These are phyloP conservation scores for Phoenicopterus ruber DNA, from an alignment of 2,113 vertebrate species.

Conservation along the genomic window DNA sequence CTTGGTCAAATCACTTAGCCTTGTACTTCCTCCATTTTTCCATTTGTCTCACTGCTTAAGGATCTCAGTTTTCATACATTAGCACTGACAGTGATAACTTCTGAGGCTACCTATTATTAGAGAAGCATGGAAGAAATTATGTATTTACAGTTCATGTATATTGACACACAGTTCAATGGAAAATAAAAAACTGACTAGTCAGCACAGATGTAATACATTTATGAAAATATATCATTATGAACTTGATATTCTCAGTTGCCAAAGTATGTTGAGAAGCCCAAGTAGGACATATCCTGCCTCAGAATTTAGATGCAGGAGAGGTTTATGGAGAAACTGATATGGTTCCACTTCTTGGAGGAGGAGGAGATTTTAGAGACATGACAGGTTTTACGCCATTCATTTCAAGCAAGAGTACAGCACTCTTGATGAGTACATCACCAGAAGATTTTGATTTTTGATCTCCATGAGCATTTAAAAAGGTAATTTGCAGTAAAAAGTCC, in stretches of 20 bases:
- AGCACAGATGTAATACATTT: background rate
- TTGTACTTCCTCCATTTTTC: background rate
- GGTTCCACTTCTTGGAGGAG: background rate
- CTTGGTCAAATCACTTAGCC: background rate
- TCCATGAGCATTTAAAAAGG: background rate
- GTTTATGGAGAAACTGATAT: background rate
- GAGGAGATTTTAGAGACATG: background rate
- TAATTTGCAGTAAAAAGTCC: background rate
- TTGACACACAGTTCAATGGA: background rate
- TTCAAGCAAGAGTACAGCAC: background rate
- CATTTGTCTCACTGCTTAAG: background rate
- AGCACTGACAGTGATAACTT: background rate
- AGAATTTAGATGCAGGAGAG: background rate
- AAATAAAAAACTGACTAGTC: background rate
- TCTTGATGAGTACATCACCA: background rate
- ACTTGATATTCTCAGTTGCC: background rate
- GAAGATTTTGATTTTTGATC: background rate
- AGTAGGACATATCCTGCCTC: background rate
- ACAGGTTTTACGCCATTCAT: background rate
- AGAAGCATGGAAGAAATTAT: background rate
- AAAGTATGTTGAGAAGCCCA: background rate
- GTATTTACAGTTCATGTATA: background rate
- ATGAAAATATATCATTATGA: background rate
- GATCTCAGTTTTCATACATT: background rate
- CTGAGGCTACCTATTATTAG: background rate